phyloP scores from a whole-genome alignment of 2,888 invertebrate genomes.

The Abscondita cerata region DNA sequence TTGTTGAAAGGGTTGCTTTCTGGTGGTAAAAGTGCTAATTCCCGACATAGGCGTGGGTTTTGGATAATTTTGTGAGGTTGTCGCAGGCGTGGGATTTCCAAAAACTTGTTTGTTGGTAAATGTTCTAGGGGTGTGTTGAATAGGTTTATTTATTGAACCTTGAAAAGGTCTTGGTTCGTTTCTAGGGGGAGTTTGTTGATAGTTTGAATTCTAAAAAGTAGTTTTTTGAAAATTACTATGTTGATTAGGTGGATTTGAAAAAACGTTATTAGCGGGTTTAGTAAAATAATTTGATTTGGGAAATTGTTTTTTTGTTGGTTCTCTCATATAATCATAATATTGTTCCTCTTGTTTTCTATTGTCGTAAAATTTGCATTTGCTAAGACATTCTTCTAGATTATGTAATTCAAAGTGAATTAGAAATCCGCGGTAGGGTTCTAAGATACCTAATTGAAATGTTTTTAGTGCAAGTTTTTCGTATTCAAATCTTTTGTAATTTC shows the following conservation, averaged over 20 bases:
- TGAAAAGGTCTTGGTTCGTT: background rate
- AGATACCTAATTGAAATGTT: conserved; percentile 7
- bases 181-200: too few relatives aligned
- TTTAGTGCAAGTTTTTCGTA: conserved; percentile 1
- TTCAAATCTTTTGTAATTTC: conserved; percentile 1
- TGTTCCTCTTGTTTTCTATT: background rate
- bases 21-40: too few relatives aligned
- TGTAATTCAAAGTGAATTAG: conserved; percentile 10
- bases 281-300: background rate
- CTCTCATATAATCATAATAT: background rate
- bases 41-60: background rate
- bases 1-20: background rate
- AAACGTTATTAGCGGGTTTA: background rate
- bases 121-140: background rate
- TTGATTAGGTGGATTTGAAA: background rate
- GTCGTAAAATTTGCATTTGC: background rate
- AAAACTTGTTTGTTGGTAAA: background rate
- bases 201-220: too few relatives aligned
- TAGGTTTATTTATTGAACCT: background rate
- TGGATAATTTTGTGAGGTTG: background rate
- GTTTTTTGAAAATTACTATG: too few relatives aligned
- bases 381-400: background rate
- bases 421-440: conserved; percentile 12
- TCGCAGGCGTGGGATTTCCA: background rate
- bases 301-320: background rate